These are phyloP conservation scores for Microchrysa polita DNA, from an alignment of 2,888 invertebrate species.

Conservation along the genomic window DNA sequence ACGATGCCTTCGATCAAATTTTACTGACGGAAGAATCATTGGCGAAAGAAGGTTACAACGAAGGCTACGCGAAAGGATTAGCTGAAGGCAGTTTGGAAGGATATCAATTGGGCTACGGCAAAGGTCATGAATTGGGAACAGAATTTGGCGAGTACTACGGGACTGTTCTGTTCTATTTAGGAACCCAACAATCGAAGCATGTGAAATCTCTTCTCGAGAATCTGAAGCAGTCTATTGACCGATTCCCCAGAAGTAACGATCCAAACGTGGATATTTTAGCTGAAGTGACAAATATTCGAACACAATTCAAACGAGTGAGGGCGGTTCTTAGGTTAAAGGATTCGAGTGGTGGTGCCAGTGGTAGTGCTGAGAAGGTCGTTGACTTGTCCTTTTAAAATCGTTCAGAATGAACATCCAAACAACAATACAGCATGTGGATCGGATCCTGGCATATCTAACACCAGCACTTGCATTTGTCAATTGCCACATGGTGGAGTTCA, in stretches of 20 bases:
- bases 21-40: constrained; percentile 75
- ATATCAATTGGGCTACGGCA: constrained; percentile 78
- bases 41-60: constrained; percentile 71
- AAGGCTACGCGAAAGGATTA: constrained; percentile 73
- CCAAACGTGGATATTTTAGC: constrained; percentile 73
- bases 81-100: constrained; percentile 71
- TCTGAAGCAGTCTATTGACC: constrained; percentile 69
- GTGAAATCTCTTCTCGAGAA: constrained; percentile 67
- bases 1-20: constrained; percentile 78
- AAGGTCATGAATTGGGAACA: constrained; percentile 78
- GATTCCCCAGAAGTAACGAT: constrained; percentile 74
- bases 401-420: constrained; percentile 51
- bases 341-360: constrained; percentile 31
- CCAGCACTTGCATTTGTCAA: constrained; percentile 73
- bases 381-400: constrained; percentile 56
- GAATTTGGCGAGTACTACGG: constrained; percentile 81
- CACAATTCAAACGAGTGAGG: constrained; percentile 75
- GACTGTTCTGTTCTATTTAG: constrained; percentile 67
- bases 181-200: constrained; percentile 67
- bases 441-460: constrained; percentile 68
- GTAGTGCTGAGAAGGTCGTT: constrained; percentile 53
- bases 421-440: constrained; percentile 65
- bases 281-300: constrained; percentile 71
- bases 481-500: constrained; percentile 81
- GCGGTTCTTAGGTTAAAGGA: constrained; percentile 65